Evolutionary conservation across 2,113 vertebrate species (phyloP).

Genomic region (Anseranas semipalmata): DNA sequence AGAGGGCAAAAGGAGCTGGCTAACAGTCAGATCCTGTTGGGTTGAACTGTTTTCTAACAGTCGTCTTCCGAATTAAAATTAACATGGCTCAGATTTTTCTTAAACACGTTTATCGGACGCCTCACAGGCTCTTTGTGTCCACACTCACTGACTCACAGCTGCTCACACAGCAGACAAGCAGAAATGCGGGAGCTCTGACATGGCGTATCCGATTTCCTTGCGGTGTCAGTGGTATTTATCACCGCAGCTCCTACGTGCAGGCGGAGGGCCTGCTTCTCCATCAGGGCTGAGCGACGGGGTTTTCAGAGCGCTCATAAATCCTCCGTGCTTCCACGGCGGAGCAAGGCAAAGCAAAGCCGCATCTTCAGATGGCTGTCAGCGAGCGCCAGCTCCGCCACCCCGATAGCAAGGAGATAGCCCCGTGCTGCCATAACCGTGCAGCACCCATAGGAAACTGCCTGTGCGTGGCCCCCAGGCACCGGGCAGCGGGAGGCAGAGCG

Average conservation of each 20-base stretch:
- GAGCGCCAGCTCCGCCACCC: neutral
- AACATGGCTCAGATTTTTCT: constrained; percentile 11
- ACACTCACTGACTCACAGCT: constrained; percentile 27
- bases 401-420: neutral
- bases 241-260: neutral
- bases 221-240: constrained; percentile 20
- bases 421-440: accelerated
- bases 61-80: constrained; percentile 22
- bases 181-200: neutral
- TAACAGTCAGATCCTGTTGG: constrained; percentile 20
- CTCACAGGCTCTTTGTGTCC: constrained; percentile 39
- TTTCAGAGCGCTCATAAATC: constrained; percentile 20
- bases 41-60: constrained; percentile 15
- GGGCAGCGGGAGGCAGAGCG: too few species aligned
- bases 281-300: neutral
- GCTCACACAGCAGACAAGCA: neutral
- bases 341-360: neutral
- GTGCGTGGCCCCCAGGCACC: too few species aligned
- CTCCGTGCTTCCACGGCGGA: neutral
- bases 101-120: neutral
- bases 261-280: neutral
- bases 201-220: constrained; percentile 8
- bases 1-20: constrained; percentile 34
- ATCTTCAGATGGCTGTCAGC: neutral
- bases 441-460: neutral